Conservation (phyloP, 2,888 invertebrate genomes). For the Disparrhopalites patrizii region DNA sequence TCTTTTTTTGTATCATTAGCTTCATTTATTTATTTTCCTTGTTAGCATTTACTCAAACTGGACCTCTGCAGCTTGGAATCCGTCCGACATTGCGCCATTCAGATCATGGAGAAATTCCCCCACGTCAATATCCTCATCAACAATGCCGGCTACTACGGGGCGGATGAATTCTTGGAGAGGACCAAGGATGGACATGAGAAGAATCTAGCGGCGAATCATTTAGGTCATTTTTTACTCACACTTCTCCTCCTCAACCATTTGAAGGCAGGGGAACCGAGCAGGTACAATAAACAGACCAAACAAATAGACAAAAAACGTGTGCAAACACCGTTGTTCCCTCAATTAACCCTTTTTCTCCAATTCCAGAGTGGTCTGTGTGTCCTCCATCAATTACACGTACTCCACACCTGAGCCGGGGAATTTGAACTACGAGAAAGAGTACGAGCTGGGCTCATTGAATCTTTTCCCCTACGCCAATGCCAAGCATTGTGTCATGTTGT, state of each 20-base stretch:
- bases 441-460: constrained; percentile 33
- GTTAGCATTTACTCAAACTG: constrained; percentile 61
- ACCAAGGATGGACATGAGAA: constrained; percentile 73
- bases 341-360: not conserved
- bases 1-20: too few relatives aligned
- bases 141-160: constrained; percentile 69
- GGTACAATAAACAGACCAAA: too few relatives aligned
- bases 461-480: constrained; percentile 49
- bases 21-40: not conserved
- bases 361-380: constrained; percentile 48
- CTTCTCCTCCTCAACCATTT: constrained; percentile 67
- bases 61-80: constrained; percentile 71
- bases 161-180: constrained; percentile 51
- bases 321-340: too few relatives aligned
- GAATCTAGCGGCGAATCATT: constrained; percentile 75
- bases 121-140: constrained; percentile 72
- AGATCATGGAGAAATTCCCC: constrained; percentile 63
- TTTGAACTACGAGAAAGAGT: constrained; percentile 30
- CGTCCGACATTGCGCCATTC: constrained; percentile 65
- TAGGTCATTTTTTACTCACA: constrained; percentile 83
- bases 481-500: constrained; percentile 50
- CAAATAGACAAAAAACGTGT: too few relatives aligned
- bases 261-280: constrained; percentile 63
- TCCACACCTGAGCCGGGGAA: constrained; percentile 47
- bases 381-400: constrained; percentile 48